Conservation (phyloP, 2,888 invertebrate genomes). For the Calephelis perditalis region DNA sequence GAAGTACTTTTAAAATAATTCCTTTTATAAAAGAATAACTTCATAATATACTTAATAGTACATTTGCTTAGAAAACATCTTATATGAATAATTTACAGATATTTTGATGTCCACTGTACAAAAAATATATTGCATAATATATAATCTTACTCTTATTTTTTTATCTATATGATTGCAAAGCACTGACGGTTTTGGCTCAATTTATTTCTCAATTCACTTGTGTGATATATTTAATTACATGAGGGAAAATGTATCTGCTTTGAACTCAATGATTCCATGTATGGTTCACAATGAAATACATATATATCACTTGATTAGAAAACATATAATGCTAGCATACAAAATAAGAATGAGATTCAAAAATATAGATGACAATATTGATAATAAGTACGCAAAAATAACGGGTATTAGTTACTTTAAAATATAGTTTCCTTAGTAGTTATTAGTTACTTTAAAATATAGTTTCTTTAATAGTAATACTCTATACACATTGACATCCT, state of each 20-base stretch:
- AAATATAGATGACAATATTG: too few species aligned
- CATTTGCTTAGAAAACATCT: slow-evolving; percentile 45
- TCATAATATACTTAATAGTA: slow-evolving; percentile 43
- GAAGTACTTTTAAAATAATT: too few species aligned
- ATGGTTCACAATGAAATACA: not conserved
- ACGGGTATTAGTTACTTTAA: too few species aligned
- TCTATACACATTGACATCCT: too few species aligned
- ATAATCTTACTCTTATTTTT: slow-evolving; percentile 40
- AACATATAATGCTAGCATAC: too few species aligned
- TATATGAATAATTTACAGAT: slow-evolving; percentile 47
- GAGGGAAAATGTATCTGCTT: slow-evolving; percentile 16
- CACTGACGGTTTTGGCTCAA: slow-evolving; percentile 52
- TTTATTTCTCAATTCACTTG: slow-evolving; percentile 8
- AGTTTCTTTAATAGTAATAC: too few species aligned
- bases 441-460: too few species aligned
- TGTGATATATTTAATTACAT: not conserved
- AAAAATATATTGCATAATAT: slow-evolving; percentile 43
- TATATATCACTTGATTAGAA: not conserved
- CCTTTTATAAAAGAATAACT: slow-evolving; percentile 76
- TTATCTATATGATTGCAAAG: slow-evolving; percentile 60
- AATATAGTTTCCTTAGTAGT: too few species aligned
- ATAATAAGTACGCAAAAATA: too few species aligned
- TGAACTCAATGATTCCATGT: not conserved
- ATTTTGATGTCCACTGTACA: slow-evolving; percentile 48
- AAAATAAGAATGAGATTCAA: too few species aligned